Base-by-base conservation (phyloP, 2,797 vertebrate species). In the Coendou prehensilis region DNA sequence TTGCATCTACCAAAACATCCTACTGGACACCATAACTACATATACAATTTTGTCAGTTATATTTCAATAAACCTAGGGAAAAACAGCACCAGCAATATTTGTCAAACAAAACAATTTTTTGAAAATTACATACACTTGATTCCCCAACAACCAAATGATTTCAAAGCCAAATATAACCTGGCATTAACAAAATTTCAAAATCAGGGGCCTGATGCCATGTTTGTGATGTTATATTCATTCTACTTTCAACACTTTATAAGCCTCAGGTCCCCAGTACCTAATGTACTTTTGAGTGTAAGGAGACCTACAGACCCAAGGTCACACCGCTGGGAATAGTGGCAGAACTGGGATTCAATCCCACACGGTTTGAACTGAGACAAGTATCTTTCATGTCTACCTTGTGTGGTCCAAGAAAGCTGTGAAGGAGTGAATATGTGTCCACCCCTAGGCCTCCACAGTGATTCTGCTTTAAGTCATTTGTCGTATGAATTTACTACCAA, bases 91-190 rank as follows among this genome's bases (percentile, higher is more conserved):
- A 78, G 11, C 5, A 80, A 6, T 30, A 59, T n/a, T 76, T 96
- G 81, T 61, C 14, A 45, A 67, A 20, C 3, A 86, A 80, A 64
- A 22, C 2, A 4, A 15, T 18, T 64, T 33, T 84, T 47, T 28
- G 18, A 17, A 26, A 89, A 75, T 54, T 91, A 6, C 6, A 64
- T 37, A 26, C 47, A 88, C 30, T 50, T 56, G 5, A 63, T 67
- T 20, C 1, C 6, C 28, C 6, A 37, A 82, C 17, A 78, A 61
- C 10, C 85, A 0, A 52, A 28, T 78, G 11, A 80, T 82, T 80
- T 61, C n/a, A 87, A 61, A 82, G 26, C 5, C 30, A 91, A 75
- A 89, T 94, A 89, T 93, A 95, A 41, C 5, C 33, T 45, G 28
- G 17, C 59, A 9, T 61, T 73, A 82, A 18, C 28, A 59, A 82